phyloP scores from a whole-genome alignment of 2,113 vertebrate species.

The Lagenorhynchus albirostris region DNA sequence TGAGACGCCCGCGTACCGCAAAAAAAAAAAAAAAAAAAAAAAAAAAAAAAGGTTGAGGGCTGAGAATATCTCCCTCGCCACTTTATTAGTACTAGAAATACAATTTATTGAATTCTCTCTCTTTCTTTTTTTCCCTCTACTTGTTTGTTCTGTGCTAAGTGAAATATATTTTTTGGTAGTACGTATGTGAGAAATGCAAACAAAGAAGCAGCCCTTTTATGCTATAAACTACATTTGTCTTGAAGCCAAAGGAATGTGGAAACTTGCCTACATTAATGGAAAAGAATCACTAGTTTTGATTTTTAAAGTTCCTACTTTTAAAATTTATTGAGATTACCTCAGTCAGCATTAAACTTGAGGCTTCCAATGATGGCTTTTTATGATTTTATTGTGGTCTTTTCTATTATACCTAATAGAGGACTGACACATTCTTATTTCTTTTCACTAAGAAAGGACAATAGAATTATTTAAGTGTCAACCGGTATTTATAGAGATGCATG shows the following conservation, averaged over 20 bases:
- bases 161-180: neutral
- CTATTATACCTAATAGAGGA: neutral
- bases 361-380: neutral
- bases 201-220: neutral
- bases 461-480: constrained; percentile 27
- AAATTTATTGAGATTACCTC: constrained; percentile 34
- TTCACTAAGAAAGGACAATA: constrained; percentile 10
- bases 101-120: neutral
- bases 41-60: neutral
- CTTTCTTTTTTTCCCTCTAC: neutral
- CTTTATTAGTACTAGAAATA: neutral
- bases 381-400: constrained; percentile 9
- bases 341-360: neutral
- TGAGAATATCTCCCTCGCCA: neutral
- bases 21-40: no score
- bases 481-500: constrained; percentile 29
- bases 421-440: neutral
- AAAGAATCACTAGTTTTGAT: neutral
- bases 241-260: neutral
- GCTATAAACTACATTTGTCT: neutral
- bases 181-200: neutral
- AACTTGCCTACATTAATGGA: neutral
- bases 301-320: constrained; percentile 39
- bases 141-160: neutral
- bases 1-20: no score